phyloP scores from a whole-genome alignment of 2,888 invertebrate species.

The Aquatica leii region DNA sequence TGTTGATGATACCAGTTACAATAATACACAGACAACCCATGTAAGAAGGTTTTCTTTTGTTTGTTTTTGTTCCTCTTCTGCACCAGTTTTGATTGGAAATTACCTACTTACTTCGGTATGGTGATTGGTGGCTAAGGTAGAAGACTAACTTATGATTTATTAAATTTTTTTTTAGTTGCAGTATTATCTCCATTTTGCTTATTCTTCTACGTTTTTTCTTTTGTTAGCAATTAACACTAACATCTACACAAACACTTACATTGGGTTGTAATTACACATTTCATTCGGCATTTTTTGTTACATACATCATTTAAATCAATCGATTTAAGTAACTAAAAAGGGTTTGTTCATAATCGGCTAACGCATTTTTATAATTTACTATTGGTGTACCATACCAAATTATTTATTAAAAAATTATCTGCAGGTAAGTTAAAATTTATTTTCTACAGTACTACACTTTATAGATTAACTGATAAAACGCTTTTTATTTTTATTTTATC shows the following conservation, averaged over 20 bases:
- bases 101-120: constrained; percentile 30
- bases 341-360: no score
- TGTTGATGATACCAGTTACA: constrained; percentile 57
- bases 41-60: constrained; percentile 50
- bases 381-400: no score
- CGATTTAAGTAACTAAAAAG: no score
- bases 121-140: constrained; percentile 32
- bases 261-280: no score
- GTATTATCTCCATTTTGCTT: constrained; percentile 9
- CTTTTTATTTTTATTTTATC: no score
- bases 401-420: no score
- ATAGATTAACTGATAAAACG: no score
- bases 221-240: not conserved
- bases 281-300: no score
- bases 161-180: constrained; percentile 17
- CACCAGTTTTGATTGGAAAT: constrained; percentile 31
- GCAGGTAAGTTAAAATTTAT: no score
- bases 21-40: constrained; percentile 50
- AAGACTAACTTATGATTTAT: constrained; percentile 26
- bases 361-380: no score
- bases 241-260: constrained; percentile 3
- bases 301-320: no score
- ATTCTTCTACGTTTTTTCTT: not conserved
- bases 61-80: constrained; percentile 35
- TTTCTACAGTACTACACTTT: no score